Conservation (phyloP, 2,797 vertebrate genomes). For the Tiaroga cobitis region DNA sequence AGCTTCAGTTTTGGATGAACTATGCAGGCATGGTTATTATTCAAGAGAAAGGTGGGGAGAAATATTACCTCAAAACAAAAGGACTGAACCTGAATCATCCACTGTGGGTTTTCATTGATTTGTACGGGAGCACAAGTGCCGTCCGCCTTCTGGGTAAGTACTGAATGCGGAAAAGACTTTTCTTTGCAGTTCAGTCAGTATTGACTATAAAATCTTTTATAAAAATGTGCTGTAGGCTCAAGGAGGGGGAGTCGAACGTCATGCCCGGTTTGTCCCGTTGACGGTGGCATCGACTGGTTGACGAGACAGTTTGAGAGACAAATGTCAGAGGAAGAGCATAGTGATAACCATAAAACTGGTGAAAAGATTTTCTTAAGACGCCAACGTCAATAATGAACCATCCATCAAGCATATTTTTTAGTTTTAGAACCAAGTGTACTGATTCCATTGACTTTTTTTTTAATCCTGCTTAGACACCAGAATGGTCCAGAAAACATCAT, state of each 20-base stretch:
- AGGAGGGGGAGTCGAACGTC: slow-evolving; percentile 53
- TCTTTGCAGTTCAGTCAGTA: too few species aligned
- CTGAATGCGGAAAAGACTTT: neutral
- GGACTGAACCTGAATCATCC: slow-evolving; percentile 54
- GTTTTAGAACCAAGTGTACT: neutral
- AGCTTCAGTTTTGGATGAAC: slow-evolving; percentile 73
- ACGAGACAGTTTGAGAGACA: neutral
- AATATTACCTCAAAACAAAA: slow-evolving; percentile 56
- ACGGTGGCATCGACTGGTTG: neutral
- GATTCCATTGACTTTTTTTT: neutral
- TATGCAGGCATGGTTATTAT: slow-evolving; percentile 51
- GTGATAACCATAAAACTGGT: slow-evolving; percentile 19
- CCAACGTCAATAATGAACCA: neutral
- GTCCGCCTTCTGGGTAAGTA: slow-evolving; percentile 72
- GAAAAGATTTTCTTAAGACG: neutral
- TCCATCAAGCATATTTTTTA: neutral
- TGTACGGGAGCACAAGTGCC: slow-evolving; percentile 71
- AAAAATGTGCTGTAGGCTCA: slow-evolving; percentile 49
- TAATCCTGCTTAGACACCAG: slow-evolving; percentile 17
- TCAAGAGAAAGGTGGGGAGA: slow-evolving; percentile 13
- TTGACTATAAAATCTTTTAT: neutral
- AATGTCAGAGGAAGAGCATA: slow-evolving; percentile 1
- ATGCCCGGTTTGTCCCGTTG: slow-evolving; percentile 45
- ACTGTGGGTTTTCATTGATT: slow-evolving; percentile 73
- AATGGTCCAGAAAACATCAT: slow-evolving; percentile 19